Base-by-base conservation (phyloP, 2,888 invertebrate species). In the Cheilosia pagana region DNA sequence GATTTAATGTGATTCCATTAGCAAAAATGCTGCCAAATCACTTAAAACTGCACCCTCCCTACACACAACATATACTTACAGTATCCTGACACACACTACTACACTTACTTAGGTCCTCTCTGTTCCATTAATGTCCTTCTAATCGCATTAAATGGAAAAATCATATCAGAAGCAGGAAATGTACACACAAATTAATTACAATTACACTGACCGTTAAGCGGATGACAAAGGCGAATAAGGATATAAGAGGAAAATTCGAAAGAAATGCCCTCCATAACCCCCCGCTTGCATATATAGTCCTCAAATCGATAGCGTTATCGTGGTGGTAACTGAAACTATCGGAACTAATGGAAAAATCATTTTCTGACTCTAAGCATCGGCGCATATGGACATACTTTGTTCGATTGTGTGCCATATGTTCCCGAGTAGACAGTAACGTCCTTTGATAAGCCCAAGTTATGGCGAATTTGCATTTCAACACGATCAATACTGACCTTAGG, bases 121-220 rank as follows among this genome's bases (percentile, higher is more conserved):
- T 45, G n/a, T 85, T 75, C 75, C 74, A 68, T 81, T 85, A 81
- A 81, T 81, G 85, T 75, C 75, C 81, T 81, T 81, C 81, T 85
- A 85, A 85, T 85, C 85, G 85, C 71, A 85, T 85, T 85, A 81
- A 81, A 85, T 81, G 65, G 81, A 75, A 79, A 85, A 85, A 85
- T 85, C 85, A 85, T 85, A 81, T 85, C 85, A 81, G 57, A 55
- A 65, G 81, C 75, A 85, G 85, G 81, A 81, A 79, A 79, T 79
- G 83, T 85, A 81, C 81, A 81, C 85, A 85, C 70, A 81, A 85
- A 85, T 85, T 85, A 85, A 85, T 85, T 81, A 81, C 81, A 85
- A 85, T 85, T 85, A 81, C 71, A 81, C 85, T 81, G 85, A 85
- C 85, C 85, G 85, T 85, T 85, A 85, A 85, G 81, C 85, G 85